Conservation (phyloP, 2,888 invertebrate species). For the Acrocyrtus sp. region DNA sequence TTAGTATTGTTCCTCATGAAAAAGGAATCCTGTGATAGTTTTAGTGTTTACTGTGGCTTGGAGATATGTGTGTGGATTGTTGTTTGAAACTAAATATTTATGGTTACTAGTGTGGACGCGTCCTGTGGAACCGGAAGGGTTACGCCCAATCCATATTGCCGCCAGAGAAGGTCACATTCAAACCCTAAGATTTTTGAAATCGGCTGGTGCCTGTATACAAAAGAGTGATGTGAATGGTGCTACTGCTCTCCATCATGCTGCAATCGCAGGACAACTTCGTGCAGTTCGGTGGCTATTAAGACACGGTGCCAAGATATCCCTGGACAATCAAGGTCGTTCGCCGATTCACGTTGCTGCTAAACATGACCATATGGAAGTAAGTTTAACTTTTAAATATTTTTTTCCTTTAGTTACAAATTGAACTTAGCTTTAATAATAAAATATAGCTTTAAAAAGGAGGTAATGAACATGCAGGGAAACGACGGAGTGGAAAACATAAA, state of each 20-base stretch:
- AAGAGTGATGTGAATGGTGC: conserved; percentile 59
- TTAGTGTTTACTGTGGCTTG: too few relatives aligned
- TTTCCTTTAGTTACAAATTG: conserved; percentile 8
- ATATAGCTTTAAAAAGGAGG: not conserved
- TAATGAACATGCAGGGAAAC: not conserved
- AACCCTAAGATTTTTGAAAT: conserved; percentile 64
- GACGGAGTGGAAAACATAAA: too few relatives aligned
- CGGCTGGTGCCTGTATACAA: conserved; percentile 60
- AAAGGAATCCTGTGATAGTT: not conserved
- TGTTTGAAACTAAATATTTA: conserved; percentile 23
- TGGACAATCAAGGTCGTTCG: conserved; percentile 89
- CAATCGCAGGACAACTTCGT: conserved; percentile 67
- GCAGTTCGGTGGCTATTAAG: conserved; percentile 84
- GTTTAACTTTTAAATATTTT: conserved; percentile 40
- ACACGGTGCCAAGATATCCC: conserved; percentile 81
- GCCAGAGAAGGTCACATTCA: conserved; percentile 80
- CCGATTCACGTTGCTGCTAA: conserved; percentile 93
- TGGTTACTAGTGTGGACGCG: conserved; percentile 60
- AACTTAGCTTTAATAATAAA: conserved; percentile 6
- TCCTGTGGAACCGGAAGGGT: conserved; percentile 74
- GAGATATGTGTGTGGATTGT: conserved; percentile 35
- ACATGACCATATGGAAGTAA: conserved; percentile 88
- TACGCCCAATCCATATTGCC: conserved; percentile 89
- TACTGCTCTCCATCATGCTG: conserved; percentile 68
- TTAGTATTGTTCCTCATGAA: too few relatives aligned